A percentile compares a stretch with the other conserved stretches of the same genome.
phyloP scores from a whole-genome alignment of 2,797 vertebrate genomes.

The Lateolabrax maculatus region DNA sequence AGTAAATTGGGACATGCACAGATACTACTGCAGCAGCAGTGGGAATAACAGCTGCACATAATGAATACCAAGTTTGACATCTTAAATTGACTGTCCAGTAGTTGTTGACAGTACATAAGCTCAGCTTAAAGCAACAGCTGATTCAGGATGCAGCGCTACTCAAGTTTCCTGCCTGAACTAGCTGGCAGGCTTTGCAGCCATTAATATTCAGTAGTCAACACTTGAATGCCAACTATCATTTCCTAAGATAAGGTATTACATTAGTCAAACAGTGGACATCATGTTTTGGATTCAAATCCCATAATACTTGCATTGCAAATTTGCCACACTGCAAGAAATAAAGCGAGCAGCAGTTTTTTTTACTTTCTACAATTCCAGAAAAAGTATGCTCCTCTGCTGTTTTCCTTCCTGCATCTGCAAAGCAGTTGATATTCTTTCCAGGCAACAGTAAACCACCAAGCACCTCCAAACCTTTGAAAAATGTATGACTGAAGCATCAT shows the following conservation, averaged over 20 bases:
- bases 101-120: conserved; percentile 15
- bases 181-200: conserved; percentile 21
- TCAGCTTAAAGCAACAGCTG: conserved; percentile 27
- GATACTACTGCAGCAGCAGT: not conserved
- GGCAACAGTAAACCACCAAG: conserved; percentile 56
- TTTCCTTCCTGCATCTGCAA: conserved; percentile 16
- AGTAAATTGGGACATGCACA: not conserved
- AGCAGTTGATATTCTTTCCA: conserved; percentile 68
- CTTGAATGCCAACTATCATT: conserved; percentile 29
- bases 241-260: conserved; percentile 7
- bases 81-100: conserved; percentile 6
- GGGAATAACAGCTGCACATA: conserved; percentile 2
- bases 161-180: conserved; percentile 28
- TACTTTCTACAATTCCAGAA: not conserved
- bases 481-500: conserved; percentile 79
- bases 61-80: conserved; percentile 13
- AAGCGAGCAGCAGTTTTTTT: not conserved
- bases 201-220: conserved; percentile 51
- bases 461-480: conserved; percentile 71
- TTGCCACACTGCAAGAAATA: conserved; percentile 6
- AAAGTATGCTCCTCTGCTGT: not conserved
- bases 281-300: conserved; percentile 2
- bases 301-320: not conserved
- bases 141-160: conserved; percentile 30
- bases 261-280: conserved; percentile 16